These are phyloP conservation scores for Burhinus oedicnemus DNA, from an alignment of 2,113 vertebrate species.

Conservation along the genomic window DNA sequence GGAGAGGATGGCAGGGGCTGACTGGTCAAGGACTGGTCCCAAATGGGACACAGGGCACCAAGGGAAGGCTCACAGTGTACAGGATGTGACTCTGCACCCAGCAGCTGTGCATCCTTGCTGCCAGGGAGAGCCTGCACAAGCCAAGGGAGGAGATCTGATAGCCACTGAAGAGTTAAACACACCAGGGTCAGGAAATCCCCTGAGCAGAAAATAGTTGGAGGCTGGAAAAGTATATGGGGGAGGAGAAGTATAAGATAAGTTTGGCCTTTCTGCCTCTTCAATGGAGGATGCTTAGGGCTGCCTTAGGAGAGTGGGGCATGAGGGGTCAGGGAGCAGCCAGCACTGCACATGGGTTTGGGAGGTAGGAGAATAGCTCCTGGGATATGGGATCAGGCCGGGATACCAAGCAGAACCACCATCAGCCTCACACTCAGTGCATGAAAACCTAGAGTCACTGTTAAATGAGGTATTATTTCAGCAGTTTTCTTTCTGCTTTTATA, in stretches of 20 bases:
- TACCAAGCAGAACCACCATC: not conserved
- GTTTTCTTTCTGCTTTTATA: not conserved
- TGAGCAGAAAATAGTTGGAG: not conserved
- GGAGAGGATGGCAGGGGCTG: not conserved
- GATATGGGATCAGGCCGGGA: not conserved
- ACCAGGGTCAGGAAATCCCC: not conserved
- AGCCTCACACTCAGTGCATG: not conserved
- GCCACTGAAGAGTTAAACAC: not conserved
- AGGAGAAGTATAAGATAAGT: not conserved
- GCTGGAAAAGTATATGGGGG: not conserved
- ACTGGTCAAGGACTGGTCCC: not conserved
- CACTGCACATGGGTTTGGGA: not conserved
- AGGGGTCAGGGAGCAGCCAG: not conserved
- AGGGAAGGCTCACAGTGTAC: not conserved
- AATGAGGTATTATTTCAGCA: not conserved
- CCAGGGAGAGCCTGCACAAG: not conserved
- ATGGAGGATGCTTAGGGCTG: not conserved
- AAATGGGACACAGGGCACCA: not conserved
- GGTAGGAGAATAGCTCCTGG: not conserved
- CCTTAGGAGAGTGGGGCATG: accelerated
- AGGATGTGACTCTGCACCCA: not conserved
- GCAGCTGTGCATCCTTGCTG: not conserved
- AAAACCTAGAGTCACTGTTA: not conserved
- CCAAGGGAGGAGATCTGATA: not conserved
- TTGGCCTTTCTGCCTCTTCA: not conserved